phyloP scores from a whole-genome alignment of 2,113 vertebrate species.

The Ranitomeya variabilis region DNA sequence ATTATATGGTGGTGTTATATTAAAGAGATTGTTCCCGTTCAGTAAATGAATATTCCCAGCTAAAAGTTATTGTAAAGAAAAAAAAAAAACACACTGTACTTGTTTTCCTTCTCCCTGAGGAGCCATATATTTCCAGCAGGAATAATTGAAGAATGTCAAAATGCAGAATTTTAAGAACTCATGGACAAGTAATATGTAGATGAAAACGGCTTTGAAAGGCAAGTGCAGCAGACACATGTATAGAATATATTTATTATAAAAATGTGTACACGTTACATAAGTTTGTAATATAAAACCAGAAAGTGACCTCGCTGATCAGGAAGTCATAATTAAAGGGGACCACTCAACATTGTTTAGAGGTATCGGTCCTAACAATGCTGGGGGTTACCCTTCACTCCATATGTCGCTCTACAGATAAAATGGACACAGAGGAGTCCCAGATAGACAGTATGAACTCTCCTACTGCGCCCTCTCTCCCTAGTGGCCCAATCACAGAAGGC shows the following conservation, averaged over 20 bases:
- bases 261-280: background rate
- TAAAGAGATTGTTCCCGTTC: too few relatives aligned
- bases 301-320: background rate
- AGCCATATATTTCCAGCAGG: too few relatives aligned
- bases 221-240: background rate
- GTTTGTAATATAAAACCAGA: background rate
- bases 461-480: background rate
- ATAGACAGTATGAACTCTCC: background rate
- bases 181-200: background rate
- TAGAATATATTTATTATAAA: conserved; percentile 22
- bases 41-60: too few relatives aligned
- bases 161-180: background rate
- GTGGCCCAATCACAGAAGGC: background rate
- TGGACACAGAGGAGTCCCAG: too few relatives aligned
- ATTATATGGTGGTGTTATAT: background rate
- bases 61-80: too few relatives aligned
- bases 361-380: too few relatives aligned
- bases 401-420: too few relatives aligned
- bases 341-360: background rate
- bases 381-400: too few relatives aligned
- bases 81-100: too few relatives aligned
- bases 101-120: too few relatives aligned
- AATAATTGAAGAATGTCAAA: background rate
- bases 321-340: background rate
- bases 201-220: background rate